These are phyloP conservation scores for Styela clava DNA, from an alignment of 23 tunicate species.

Conservation along the genomic window DNA sequence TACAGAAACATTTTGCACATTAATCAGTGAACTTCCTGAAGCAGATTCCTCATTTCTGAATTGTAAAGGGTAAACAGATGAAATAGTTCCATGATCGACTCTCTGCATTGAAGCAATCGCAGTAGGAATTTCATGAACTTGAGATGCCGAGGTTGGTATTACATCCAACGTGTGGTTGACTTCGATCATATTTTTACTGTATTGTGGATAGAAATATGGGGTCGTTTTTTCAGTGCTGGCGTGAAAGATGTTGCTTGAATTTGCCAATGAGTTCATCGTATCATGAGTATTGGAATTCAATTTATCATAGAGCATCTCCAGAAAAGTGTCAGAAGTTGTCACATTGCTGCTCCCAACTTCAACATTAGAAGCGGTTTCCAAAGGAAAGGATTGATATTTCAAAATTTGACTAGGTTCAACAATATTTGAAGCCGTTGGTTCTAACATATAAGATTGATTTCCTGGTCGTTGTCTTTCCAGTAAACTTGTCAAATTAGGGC, in stretches of 20 bases:
- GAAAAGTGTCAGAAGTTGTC: background rate
- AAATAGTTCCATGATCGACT: background rate
- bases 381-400: constrained; percentile 4
- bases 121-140: background rate
- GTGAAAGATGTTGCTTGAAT: background rate
- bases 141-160: background rate
- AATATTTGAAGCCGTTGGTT: background rate
- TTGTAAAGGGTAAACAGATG: background rate
- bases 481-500: constrained; percentile 16
- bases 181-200: background rate
- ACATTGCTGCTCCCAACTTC: background rate
- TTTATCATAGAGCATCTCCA: constrained; percentile 12
- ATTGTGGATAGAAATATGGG: background rate
- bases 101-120: background rate
- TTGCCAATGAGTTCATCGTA: background rate
- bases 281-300: background rate
- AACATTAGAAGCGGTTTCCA: background rate
- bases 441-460: background rate
- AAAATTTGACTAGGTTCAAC: background rate
- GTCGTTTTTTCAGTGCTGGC: background rate
- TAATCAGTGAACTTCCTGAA: background rate
- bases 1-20: background rate
- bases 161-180: background rate
- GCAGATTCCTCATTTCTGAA: background rate
- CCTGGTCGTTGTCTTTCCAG: constrained; percentile 13